These are phyloP conservation scores for Plectropomus leopardus DNA, from an alignment of 2,113 vertebrate species.

Conservation along the genomic window DNA sequence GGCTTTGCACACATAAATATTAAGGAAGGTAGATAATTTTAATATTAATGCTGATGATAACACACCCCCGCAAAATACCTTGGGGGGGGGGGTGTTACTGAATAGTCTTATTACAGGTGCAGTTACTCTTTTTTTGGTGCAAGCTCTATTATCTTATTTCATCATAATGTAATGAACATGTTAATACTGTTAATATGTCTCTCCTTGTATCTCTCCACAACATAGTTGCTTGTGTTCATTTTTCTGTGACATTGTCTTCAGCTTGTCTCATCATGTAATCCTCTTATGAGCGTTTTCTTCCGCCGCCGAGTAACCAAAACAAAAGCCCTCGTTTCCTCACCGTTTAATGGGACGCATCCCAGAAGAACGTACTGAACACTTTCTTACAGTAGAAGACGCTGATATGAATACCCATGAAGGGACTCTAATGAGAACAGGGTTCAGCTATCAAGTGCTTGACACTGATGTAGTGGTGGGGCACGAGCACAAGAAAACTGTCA, in stretches of 20 bases:
- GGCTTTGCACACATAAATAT: constrained; percentile 4
- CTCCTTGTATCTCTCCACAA: constrained; percentile 11
- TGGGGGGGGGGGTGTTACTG: neutral
- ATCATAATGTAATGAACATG: constrained; percentile 37
- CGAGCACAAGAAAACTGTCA: constrained; percentile 3
- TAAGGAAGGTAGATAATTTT: neutral
- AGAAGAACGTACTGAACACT: constrained; percentile 20
- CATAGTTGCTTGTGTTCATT: constrained; percentile 25
- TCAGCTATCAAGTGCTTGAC: constrained; percentile 38
- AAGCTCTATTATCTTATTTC: constrained; percentile 32
- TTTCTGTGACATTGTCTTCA: constrained; percentile 46
- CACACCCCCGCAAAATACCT: neutral
- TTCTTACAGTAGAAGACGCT: constrained; percentile 20
- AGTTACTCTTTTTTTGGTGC: neutral
- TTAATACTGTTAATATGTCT: constrained; percentile 9
- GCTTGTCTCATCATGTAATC: constrained; percentile 64
- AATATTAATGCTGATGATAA: constrained; percentile 9
- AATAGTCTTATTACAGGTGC: neutral
- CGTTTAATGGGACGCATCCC: constrained; percentile 38
- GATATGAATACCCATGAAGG: constrained; percentile 31
- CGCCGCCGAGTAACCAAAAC: constrained; percentile 1
- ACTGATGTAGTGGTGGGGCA: constrained; percentile 7
- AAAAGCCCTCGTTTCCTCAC: constrained; percentile 47
- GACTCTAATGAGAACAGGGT: constrained; percentile 19
- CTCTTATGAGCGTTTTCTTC: constrained; percentile 56